Percentiles rank a stretch among this genome's conserved stretches.
phyloP scores from a whole-genome alignment of 2,113 vertebrate genomes.

The Drymodes brunneopygia region DNA sequence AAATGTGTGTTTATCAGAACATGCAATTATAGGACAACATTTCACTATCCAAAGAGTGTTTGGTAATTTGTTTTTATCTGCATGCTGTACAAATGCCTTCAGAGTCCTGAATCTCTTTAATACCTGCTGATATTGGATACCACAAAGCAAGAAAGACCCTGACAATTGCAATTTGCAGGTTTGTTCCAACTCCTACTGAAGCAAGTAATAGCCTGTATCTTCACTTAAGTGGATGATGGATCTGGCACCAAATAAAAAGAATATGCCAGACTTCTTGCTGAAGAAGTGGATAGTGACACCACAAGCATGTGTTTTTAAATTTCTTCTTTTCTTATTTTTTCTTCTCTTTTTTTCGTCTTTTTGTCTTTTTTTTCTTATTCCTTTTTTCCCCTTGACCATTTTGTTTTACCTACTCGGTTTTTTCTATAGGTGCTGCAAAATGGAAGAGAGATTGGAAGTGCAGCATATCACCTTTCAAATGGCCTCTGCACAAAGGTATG shows the following conservation, averaged over 20 bases:
- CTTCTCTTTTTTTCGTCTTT: neutral
- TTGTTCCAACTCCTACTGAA: neutral
- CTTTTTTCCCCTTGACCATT: neutral
- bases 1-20: neutral
- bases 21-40: neutral
- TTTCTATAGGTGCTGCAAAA: neutral
- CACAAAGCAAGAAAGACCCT: neutral
- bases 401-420: neutral
- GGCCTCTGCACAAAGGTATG: conserved; percentile 16
- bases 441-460: neutral
- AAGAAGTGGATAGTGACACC: neutral
- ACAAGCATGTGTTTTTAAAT: neutral
- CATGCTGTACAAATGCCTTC: neutral
- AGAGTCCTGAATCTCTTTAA: neutral
- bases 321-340: neutral
- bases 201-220: neutral
- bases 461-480: conserved; percentile 5
- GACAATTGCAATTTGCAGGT: neutral
- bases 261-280: neutral
- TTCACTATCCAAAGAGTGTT: rapidly evolving
- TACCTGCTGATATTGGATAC: neutral
- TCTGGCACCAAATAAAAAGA: neutral
- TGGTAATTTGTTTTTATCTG: neutral
- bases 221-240: neutral
- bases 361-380: rapidly evolving